Evolutionary conservation across 2,888 invertebrate genomes (phyloP).

Genomic region (Apomyelois bistriatella): DNA sequence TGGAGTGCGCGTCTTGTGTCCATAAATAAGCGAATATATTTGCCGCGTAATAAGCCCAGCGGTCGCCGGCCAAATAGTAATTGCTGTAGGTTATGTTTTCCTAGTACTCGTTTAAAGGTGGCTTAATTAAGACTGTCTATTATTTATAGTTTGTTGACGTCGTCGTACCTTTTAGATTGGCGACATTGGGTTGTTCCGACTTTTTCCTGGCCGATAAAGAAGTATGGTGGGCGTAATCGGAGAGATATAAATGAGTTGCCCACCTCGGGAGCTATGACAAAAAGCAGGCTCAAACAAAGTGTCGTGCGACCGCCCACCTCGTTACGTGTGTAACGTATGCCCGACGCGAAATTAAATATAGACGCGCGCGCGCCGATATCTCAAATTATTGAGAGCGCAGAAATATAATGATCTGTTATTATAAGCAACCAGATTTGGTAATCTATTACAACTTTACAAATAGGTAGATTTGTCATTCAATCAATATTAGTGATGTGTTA

Average conservation of each 20-base stretch:
- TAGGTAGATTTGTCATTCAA: too few relatives aligned
- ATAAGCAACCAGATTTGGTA: too few relatives aligned
- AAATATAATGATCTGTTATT: not conserved
- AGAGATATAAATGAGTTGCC: slow-evolving; percentile 28
- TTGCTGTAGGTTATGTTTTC: slow-evolving; percentile 43
- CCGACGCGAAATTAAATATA: slow-evolving; percentile 30
- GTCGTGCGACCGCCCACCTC: slow-evolving; percentile 38
- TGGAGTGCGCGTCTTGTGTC: slow-evolving; percentile 44
- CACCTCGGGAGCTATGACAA: slow-evolving; percentile 25
- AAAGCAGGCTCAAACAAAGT: slow-evolving; percentile 27
- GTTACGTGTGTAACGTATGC: slow-evolving; percentile 38
- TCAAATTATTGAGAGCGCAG: not conserved
- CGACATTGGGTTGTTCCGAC: not conserved
- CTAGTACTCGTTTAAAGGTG: slow-evolving; percentile 33
- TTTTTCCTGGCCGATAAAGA: slow-evolving; percentile 8
- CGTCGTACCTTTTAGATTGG: not conserved
- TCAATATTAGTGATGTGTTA: too few relatives aligned
- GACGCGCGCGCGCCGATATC: slow-evolving; percentile 15
- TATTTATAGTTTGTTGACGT: slow-evolving; percentile 28
- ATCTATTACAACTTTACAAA: too few relatives aligned
- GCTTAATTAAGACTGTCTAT: slow-evolving; percentile 44
- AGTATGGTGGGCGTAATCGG: slow-evolving; percentile 24
- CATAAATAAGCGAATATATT: slow-evolving; percentile 58
- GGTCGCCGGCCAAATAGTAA: slow-evolving; percentile 44
- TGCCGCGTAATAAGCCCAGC: slow-evolving; percentile 31